phyloP scores from a whole-genome alignment of 1,140 invertebrate genomes.

The Saccostrea glomerata region DNA sequence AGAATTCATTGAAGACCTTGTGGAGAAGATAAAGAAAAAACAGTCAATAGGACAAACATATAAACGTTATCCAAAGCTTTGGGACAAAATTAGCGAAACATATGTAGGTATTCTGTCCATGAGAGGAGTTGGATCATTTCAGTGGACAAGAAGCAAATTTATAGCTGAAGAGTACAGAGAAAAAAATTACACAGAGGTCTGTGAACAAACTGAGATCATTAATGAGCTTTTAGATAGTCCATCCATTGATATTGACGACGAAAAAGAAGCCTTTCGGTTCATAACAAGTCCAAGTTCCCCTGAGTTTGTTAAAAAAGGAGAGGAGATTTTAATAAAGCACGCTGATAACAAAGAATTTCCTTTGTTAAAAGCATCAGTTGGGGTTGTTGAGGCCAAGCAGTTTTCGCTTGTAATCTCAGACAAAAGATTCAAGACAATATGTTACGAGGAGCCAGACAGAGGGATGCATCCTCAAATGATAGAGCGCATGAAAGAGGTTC shows the following conservation, averaged over 20 bases:
- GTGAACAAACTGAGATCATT: background rate
- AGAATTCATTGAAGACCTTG: background rate
- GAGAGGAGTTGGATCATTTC: background rate
- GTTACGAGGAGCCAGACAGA: slow-evolving; percentile 48
- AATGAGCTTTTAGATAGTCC: background rate
- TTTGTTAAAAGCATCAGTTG: slow-evolving; percentile 38
- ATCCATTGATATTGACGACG: background rate
- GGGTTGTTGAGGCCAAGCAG: slow-evolving; percentile 46
- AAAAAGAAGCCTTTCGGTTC: background rate
- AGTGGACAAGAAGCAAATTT: background rate
- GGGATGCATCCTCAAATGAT: slow-evolving; percentile 54
- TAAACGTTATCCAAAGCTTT: background rate
- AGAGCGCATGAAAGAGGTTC: slow-evolving; percentile 28
- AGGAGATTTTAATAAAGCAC: background rate
- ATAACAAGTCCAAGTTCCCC: background rate
- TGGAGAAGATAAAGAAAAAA: background rate
- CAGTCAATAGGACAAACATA: background rate
- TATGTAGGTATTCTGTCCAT: background rate
- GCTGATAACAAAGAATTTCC: background rate
- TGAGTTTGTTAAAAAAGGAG: background rate
- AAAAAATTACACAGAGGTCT: background rate
- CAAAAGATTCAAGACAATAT: slow-evolving; percentile 1
- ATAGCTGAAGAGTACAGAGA: background rate
- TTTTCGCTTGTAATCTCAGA: slow-evolving; percentile 16
- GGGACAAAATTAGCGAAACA: background rate